phyloP scores from a whole-genome alignment of 1,140 invertebrate species.

The Parasteatoda tepidariorum region DNA sequence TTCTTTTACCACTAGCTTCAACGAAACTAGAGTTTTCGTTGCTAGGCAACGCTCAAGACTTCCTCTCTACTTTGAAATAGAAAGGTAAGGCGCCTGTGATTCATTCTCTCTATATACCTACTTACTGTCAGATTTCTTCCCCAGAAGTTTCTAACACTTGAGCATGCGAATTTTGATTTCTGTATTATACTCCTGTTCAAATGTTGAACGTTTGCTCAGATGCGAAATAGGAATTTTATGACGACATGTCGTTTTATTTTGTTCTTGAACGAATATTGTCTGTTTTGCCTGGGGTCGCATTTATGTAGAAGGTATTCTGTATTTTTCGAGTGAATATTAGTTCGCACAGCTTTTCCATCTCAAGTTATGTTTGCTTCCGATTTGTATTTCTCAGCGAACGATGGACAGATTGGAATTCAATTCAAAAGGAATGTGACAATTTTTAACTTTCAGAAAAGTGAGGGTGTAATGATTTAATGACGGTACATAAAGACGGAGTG shows the following conservation, averaged over 20 bases:
- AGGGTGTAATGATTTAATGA: too few relatives aligned
- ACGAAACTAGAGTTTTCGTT: background rate
- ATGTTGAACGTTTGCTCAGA: slow-evolving; percentile 13
- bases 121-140: background rate
- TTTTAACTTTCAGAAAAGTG: too few relatives aligned
- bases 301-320: background rate
- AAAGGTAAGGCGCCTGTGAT: background rate
- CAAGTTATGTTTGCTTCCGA: background rate
- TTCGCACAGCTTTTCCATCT: background rate
- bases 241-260: background rate
- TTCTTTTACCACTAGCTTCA: background rate
- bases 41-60: background rate
- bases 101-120: background rate
- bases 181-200: slow-evolving; percentile 13
- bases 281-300: background rate
- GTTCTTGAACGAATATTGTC: background rate
- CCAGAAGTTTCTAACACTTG: background rate
- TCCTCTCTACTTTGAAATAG: background rate
- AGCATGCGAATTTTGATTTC: slow-evolving; percentile 21
- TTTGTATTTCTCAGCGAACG: background rate
- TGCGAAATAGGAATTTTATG: background rate
- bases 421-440: too few relatives aligned
- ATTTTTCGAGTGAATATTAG: background rate
- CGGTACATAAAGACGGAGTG: too few relatives aligned
- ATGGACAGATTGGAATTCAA: too few relatives aligned